Conservation (phyloP, 2,888 invertebrate genomes). For the Acanthosepion pharaonis region DNA sequence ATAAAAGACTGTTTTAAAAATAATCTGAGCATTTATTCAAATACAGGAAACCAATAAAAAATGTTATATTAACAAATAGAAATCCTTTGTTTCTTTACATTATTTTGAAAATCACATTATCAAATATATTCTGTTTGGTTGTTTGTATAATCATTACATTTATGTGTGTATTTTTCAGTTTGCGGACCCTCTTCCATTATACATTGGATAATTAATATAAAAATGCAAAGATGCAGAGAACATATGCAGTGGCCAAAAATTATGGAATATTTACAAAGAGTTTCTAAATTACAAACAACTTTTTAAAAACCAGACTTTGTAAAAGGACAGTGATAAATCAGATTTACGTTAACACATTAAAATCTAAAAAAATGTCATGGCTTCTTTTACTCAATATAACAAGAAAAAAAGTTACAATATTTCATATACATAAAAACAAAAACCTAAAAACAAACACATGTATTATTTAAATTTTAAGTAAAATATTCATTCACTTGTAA, state of each 20-base stretch:
- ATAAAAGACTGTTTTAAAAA: no score
- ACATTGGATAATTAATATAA: background rate
- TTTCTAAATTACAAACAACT: background rate
- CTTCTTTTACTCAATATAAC: background rate
- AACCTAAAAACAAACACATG: background rate
- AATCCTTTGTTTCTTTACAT: no score
- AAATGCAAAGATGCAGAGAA: background rate
- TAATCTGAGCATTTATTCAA: no score
- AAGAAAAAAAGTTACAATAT: background rate
- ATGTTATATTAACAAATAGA: no score
- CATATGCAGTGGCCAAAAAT: background rate
- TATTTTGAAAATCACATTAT: no score
- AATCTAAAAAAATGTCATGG: background rate
- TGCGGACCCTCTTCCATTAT: background rate
- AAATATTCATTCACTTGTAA: constrained; percentile 8
- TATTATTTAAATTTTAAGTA: background rate
- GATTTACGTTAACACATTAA: background rate
- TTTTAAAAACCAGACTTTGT: background rate
- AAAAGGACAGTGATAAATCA: background rate
- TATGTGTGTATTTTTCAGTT: background rate
- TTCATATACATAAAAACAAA: background rate
- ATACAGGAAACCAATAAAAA: no score
- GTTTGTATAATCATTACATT: background rate
- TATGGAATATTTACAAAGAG: background rate
- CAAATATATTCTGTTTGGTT: no score